phyloP scores from a whole-genome alignment of 2,888 invertebrate species.

The Ichneumon xanthorius region DNA sequence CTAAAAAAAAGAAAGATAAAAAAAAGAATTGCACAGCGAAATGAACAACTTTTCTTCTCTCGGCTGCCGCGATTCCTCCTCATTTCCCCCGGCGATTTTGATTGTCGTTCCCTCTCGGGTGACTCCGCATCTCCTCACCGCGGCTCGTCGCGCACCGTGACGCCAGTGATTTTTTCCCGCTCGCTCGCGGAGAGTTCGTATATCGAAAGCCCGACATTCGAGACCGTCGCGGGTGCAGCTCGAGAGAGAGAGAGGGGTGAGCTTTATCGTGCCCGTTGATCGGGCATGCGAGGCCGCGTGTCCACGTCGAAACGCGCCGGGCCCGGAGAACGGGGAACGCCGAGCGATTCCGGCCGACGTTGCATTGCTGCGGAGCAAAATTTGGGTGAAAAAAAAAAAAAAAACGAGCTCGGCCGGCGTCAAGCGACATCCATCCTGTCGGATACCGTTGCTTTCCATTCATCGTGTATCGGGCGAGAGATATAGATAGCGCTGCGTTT shows the following conservation, averaged over 20 bases:
- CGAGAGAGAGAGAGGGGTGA: conserved; percentile 17
- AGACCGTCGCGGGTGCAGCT: conserved; percentile 10
- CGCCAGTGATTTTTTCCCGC: conserved; percentile 44
- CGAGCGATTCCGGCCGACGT: conserved; percentile 60
- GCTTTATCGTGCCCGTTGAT: conserved; percentile 54
- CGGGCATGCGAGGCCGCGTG: conserved; percentile 38
- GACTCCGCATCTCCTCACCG: conserved; percentile 13
- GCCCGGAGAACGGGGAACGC: conserved; percentile 35
- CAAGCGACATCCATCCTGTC: conserved; percentile 78
- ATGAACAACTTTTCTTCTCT: conserved; percentile 8
- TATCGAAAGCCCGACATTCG: conserved; percentile 47
- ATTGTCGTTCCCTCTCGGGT: conserved; percentile 8
- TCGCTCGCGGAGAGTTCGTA: conserved; percentile 20
- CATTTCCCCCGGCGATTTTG: not conserved
- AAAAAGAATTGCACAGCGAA: not conserved
- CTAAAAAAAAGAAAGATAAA: not conserved
- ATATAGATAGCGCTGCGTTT: conserved; percentile 69
- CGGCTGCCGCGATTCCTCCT: not conserved
- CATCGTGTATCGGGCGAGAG: conserved; percentile 74
- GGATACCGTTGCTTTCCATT: conserved; percentile 78
- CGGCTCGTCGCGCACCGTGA: conserved; percentile 2
- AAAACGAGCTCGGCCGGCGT: conserved; percentile 48
- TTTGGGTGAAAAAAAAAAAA: conserved; percentile 33
- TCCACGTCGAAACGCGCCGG: conserved; percentile 55
- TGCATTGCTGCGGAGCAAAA: conserved; percentile 49